These are phyloP conservation scores for Limanda limanda DNA, from an alignment of 2,113 vertebrate genomes.

Conservation along the genomic window DNA sequence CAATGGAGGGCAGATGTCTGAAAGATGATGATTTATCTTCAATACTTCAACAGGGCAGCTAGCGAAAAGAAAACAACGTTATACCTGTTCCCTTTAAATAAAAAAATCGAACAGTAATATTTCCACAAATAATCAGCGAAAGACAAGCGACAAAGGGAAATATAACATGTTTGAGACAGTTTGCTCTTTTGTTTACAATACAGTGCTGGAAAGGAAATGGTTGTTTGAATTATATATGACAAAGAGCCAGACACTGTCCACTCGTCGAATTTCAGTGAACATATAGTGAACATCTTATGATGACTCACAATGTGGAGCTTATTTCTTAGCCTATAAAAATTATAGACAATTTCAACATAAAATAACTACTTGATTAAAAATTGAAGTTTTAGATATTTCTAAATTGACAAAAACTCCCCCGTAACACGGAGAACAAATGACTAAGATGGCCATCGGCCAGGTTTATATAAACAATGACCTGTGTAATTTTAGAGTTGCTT, in stretches of 20 bases:
- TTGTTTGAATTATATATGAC: neutral
- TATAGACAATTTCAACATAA: too few relatives aligned
- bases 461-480: neutral
- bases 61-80: neutral
- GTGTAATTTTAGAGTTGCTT: constrained; percentile 37
- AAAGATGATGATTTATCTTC: constrained; percentile 14
- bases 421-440: constrained; percentile 1
- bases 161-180: neutral
- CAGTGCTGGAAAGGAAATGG: neutral
- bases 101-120: constrained; percentile 20
- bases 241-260: neutral
- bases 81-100: neutral
- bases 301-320: too few relatives aligned
- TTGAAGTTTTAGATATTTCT: neutral
- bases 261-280: neutral
- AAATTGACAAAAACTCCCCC: neutral
- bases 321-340: too few relatives aligned
- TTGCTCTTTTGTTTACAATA: neutral
- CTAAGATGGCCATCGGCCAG: neutral
- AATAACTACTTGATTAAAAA: too few relatives aligned
- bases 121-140: constrained; percentile 11
- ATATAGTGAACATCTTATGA: too few relatives aligned
- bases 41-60: neutral
- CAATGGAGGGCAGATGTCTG: neutral
- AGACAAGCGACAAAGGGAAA: neutral